Evolutionary conservation across 2,113 vertebrate genomes (phyloP).

Genomic region (Zingel zingel): DNA sequence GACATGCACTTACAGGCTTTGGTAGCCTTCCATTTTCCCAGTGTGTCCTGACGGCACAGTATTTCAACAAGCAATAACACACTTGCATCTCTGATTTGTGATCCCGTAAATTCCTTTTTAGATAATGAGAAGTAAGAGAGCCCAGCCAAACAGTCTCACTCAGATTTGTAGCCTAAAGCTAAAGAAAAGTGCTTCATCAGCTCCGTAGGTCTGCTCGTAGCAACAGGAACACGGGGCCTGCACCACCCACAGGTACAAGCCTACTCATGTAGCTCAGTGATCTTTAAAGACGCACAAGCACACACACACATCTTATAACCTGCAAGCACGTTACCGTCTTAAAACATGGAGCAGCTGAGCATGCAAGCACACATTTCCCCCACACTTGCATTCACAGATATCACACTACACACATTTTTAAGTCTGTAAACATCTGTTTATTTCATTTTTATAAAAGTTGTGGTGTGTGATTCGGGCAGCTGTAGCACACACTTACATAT

Average conservation of each 20-base stretch:
- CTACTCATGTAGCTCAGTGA: constrained; percentile 67
- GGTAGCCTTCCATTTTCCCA: constrained; percentile 43
- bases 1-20: constrained; percentile 60
- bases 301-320: constrained; percentile 8
- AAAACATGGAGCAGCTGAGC: background rate
- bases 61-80: constrained; percentile 65
- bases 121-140: constrained; percentile 63
- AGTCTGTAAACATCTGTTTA: background rate
- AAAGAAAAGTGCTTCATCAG: constrained; percentile 68
- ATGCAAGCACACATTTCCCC: background rate
- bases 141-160: constrained; percentile 8
- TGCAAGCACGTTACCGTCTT: background rate
- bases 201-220: constrained; percentile 35
- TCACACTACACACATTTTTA: background rate
- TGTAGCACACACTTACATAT: background rate
- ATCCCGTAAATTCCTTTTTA: constrained; percentile 54
- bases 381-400: background rate
- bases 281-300: constrained; percentile 37
- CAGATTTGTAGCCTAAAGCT: constrained; percentile 68
- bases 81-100: constrained; percentile 64
- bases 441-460: background rate
- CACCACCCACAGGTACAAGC: constrained; percentile 69
- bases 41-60: constrained; percentile 42
- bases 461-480: background rate
- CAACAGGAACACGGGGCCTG: constrained; percentile 54